Evolutionary conservation across 2,113 vertebrate genomes (phyloP).

Genomic region (Cryptotis parvus): DNA sequence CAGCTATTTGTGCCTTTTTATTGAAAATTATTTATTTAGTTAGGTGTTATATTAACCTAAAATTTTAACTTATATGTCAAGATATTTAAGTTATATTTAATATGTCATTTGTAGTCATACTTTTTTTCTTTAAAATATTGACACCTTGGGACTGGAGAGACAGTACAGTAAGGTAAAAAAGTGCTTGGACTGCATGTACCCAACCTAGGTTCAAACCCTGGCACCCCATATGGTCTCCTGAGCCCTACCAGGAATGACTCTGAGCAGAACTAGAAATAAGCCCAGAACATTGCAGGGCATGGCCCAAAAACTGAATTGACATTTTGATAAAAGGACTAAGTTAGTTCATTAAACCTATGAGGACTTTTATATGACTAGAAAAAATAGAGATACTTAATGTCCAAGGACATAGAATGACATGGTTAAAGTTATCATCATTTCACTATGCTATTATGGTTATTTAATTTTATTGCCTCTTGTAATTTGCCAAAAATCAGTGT

Average conservation of each 20-base stretch:
- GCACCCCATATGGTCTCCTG: too few species aligned
- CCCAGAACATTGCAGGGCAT: too few species aligned
- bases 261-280: too few species aligned
- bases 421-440: too few species aligned
- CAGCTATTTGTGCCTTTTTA: neutral
- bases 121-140: slow-evolving; percentile 26
- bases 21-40: slow-evolving; percentile 30
- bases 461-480: too few species aligned
- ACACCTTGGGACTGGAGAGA: too few species aligned
- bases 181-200: too few species aligned
- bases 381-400: neutral
- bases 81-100: slow-evolving; percentile 3
- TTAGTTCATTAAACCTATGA: neutral
- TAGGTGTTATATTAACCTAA: neutral
- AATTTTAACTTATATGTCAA: neutral
- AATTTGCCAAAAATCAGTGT: too few species aligned
- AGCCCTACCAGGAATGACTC: too few species aligned
- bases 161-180: too few species aligned
- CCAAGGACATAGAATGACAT: neutral
- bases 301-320: neutral
- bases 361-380: slow-evolving; percentile 23
- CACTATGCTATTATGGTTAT: too few species aligned
- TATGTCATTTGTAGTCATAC: neutral
- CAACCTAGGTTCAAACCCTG: too few species aligned
- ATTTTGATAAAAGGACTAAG: slow-evolving; percentile 26